Base-by-base conservation (phyloP, 1,140 invertebrate species). In the Acromyrmex charruanus region DNA sequence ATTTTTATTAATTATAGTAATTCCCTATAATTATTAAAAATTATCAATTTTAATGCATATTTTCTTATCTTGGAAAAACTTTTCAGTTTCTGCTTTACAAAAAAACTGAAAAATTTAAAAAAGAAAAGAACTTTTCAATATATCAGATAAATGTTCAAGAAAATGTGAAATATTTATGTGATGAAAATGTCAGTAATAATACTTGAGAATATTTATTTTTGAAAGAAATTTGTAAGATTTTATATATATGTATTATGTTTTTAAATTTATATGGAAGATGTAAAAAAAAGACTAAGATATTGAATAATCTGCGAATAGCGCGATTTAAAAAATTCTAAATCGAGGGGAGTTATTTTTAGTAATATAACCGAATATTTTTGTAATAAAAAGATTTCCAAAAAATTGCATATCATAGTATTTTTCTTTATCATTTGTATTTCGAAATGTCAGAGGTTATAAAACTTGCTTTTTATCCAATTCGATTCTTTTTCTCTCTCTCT, bases 371-470 rank as follows among this genome's bases (percentile, higher is more conserved):
- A 69, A 84, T 77, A 71, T 28, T 69, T 39, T 39, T 44, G 9
- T 39, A 69, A 44, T 55, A 28, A 35, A 35, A 35, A 35, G 18
- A 18, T 55, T 39, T 12, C 7, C 16, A 2, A 63, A 55, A n/a
- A 63, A 79, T 21, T 66, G 21, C 18, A 58, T 59, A 53, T 82
- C 65, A 31, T 28, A 53, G n/a, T 77, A 89, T 51, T 79, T 65
- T 25, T 51, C 49, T 51, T 58, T 59, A 66, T 35, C 49, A 44
- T 65, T 72, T 69, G 28, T 21, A 7, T 12, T 81, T 28, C 59
- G 77, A 84, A 88, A 90, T 89, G 81, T 90, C 71, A 77, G 39
- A 88, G 77, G 66, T 90, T 90, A 77, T 58, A 55, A 58, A 77
- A 79, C 49, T 87, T 58, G 35, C 35, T 87, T 85, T 89, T 87